These are phyloP conservation scores for Motacilla alba DNA, from an alignment of 2,113 vertebrate genomes.

Conservation along the genomic window DNA sequence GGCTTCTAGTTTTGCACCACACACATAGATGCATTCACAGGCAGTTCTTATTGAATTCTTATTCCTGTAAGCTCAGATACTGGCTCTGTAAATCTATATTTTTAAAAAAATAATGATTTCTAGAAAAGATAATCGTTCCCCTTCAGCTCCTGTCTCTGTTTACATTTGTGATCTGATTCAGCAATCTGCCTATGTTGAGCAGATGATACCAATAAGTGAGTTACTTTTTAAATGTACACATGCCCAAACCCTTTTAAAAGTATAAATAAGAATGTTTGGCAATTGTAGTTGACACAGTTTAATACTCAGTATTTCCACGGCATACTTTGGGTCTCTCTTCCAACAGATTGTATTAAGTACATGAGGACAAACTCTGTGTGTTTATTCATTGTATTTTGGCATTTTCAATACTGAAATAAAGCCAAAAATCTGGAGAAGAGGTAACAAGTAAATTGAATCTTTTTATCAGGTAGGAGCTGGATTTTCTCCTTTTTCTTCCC, in stretches of 20 bases:
- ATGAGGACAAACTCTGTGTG: not conserved
- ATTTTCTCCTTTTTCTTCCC: not conserved
- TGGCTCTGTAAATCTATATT: not conserved
- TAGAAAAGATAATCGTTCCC: not conserved
- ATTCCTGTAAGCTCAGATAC: not conserved
- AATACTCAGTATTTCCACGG: not conserved
- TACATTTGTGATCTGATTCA: slow-evolving; percentile 12
- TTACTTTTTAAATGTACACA: not conserved
- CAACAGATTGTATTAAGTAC: not conserved
- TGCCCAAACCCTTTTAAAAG: not conserved
- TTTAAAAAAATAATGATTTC: not conserved
- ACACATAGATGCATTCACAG: not conserved
- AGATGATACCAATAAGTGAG: not conserved
- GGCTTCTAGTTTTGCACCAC: not conserved
- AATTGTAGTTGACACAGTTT: not conserved
- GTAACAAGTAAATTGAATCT: not conserved
- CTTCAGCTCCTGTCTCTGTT: not conserved
- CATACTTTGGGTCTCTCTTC: not conserved
- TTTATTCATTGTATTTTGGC: not conserved
- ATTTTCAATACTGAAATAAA: not conserved
- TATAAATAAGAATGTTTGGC: not conserved
- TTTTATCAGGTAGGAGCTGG: not conserved
- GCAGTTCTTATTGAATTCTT: not conserved
- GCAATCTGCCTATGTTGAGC: not conserved
- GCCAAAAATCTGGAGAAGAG: not conserved